A percentile compares a stretch with the other conserved stretches of the same genome.
phyloP scores from a whole-genome alignment of 2,888 invertebrate species.

The Thymelicus lineola region DNA sequence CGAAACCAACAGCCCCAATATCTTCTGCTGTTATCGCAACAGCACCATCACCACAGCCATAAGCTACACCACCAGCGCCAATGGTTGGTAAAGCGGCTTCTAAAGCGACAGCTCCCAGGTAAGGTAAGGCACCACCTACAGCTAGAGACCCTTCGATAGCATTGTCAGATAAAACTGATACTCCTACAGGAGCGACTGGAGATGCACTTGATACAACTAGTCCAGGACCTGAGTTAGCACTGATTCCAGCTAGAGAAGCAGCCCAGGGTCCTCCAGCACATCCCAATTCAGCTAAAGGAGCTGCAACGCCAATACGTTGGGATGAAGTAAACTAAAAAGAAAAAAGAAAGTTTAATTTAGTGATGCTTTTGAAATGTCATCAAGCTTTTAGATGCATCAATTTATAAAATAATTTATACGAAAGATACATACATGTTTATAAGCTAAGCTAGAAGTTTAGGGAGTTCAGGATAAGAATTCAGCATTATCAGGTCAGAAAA shows the following conservation, averaged over 20 bases:
- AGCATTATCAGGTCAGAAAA: no score
- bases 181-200: constrained; percentile 48
- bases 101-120: constrained; percentile 53
- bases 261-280: not conserved
- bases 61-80: constrained; percentile 53
- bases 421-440: no score
- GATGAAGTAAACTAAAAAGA: constrained; percentile 10
- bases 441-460: no score
- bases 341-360: not conserved
- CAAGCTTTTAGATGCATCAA: no score
- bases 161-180: constrained; percentile 53
- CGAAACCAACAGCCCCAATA: constrained; percentile 38
- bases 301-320: constrained; percentile 20
- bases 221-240: constrained; percentile 43
- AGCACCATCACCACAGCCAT: constrained; percentile 50
- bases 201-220: constrained; percentile 52
- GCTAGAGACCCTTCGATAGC: constrained; percentile 50
- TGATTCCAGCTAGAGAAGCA: not conserved
- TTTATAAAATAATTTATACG: no score
- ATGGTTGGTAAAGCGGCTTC: constrained; percentile 52
- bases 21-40: constrained; percentile 48
- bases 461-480: no score
- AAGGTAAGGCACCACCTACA: constrained; percentile 50
- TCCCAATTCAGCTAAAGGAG: not conserved
- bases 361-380: no score